Evolutionary conservation across 2,888 invertebrate species (phyloP).

Genomic region (Drosophila mimica): DNA sequence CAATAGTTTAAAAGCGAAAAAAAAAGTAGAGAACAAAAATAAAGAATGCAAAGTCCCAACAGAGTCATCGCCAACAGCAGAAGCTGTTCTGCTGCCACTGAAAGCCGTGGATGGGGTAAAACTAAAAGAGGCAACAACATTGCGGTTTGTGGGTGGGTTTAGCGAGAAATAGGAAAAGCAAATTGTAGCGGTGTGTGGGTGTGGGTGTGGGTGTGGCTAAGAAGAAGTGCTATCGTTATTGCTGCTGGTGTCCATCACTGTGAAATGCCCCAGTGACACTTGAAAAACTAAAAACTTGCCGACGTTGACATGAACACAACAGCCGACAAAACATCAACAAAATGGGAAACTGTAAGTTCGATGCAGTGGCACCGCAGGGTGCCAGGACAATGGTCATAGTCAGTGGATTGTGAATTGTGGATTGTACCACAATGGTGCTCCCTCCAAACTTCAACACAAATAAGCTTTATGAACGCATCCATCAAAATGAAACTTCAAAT

Average conservation of each 20-base stretch:
- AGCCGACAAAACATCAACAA: conserved; percentile 36
- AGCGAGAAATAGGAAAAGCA: conserved; percentile 26
- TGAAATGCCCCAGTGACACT: conserved; percentile 79
- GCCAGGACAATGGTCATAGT: conserved; percentile 22
- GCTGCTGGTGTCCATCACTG: conserved; percentile 69
- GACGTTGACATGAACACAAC: conserved; percentile 65
- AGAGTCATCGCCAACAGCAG: conserved; percentile 45
- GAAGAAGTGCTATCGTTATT: conserved; percentile 29
- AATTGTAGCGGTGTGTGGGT: conserved; percentile 6
- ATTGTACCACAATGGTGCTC: conserved; percentile 42
- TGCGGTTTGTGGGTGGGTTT: conserved; percentile 47
- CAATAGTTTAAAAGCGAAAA: conserved; percentile 43
- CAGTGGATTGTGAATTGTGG: conserved; percentile 7
- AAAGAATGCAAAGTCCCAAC: conserved; percentile 37
- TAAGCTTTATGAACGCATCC: conserved; percentile 58
- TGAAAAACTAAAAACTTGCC: conserved; percentile 76
- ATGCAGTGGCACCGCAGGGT: conserved; percentile 7
- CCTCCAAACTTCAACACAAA: conserved; percentile 65
- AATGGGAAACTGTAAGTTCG: conserved; percentile 6
- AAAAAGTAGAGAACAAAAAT: background rate
- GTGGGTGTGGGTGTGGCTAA: background rate
- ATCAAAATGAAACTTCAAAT: conserved; percentile 66
- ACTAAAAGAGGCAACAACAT: conserved; percentile 66
- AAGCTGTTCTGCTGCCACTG: conserved; percentile 20
- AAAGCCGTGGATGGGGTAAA: conserved; percentile 24